Conservation (phyloP, 1,140 invertebrate genomes). For the Bombus ignitus region DNA sequence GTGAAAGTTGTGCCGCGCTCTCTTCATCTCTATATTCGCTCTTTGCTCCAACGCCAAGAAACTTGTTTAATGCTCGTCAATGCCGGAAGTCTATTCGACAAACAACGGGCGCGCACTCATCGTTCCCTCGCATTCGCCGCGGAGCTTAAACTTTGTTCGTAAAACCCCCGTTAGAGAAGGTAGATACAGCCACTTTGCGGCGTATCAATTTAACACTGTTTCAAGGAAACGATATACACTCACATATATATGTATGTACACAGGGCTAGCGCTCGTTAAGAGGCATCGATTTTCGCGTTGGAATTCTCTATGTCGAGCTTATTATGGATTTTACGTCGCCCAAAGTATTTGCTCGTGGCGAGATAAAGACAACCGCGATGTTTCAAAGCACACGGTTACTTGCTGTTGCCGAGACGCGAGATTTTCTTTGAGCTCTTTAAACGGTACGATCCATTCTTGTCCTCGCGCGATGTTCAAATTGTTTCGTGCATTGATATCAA, state of each 20-base stretch:
- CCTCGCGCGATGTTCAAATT: neutral
- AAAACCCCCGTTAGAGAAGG: slow-evolving; percentile 17
- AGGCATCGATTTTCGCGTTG: slow-evolving; percentile 35
- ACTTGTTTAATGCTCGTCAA: slow-evolving; percentile 64
- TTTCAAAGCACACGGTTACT: slow-evolving; percentile 2
- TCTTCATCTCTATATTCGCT: neutral
- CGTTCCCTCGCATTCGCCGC: slow-evolving; percentile 37
- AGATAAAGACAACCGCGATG: neutral
- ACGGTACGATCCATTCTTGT: neutral
- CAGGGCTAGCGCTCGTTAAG: slow-evolving; percentile 25
- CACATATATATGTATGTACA: no score
- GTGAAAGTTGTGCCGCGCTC: slow-evolving; percentile 36
- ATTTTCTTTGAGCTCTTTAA: slow-evolving; percentile 12
- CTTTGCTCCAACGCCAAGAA: slow-evolving; percentile 28
- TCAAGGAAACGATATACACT: slow-evolving; percentile 4
- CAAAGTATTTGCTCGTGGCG: slow-evolving; percentile 18
- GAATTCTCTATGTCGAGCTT: slow-evolving; percentile 40
- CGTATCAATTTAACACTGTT: slow-evolving; percentile 48
- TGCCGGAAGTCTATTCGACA: slow-evolving; percentile 52
- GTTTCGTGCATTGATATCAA: neutral
- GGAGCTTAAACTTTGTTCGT: slow-evolving; percentile 56
- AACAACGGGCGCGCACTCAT: slow-evolving; percentile 51
- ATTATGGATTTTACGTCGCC: slow-evolving; percentile 47
- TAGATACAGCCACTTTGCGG: slow-evolving; percentile 27
- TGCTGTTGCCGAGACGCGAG: neutral